A percentile compares a stretch with the other conserved stretches of the same genome.
phyloP scores from a whole-genome alignment of 2,797 vertebrate species.

The Chaetodon trifasciatus region DNA sequence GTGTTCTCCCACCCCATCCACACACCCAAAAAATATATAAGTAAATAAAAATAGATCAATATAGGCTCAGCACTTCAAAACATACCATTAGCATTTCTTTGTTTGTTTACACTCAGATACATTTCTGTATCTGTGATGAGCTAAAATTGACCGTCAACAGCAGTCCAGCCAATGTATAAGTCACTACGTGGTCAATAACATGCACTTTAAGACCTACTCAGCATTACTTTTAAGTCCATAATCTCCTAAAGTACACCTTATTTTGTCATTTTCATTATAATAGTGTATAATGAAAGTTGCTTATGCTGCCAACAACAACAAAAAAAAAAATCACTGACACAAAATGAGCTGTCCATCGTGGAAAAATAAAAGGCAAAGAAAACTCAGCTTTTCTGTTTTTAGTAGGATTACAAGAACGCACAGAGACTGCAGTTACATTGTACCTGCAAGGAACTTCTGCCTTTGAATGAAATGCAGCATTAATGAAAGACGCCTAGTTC shows the following conservation, averaged over 20 bases:
- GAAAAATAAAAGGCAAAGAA: background rate
- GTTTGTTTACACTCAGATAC: background rate
- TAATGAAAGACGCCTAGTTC: constrained; percentile 21
- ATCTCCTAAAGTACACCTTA: background rate
- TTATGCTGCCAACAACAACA: background rate
- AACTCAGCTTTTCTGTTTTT: background rate
- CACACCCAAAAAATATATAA: too few relatives aligned
- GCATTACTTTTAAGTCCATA: background rate
- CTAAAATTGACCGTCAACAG: background rate
- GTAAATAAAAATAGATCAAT: background rate
- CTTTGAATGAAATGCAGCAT: constrained; percentile 32
- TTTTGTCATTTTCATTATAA: background rate
- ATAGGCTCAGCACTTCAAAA: background rate
- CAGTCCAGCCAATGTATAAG: background rate
- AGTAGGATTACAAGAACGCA: background rate
- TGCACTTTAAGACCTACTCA: background rate
- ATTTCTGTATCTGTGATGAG: background rate
- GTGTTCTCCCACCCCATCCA: background rate
- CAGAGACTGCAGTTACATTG: background rate
- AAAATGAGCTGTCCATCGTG: background rate
- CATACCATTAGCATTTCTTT: background rate
- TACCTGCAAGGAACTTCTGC: background rate
- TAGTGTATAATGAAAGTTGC: background rate
- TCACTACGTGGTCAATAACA: background rate
- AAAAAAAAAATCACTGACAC: background rate